Conservation (phyloP, 1,140 invertebrate species). For the Ceratosolen solmsi region DNA sequence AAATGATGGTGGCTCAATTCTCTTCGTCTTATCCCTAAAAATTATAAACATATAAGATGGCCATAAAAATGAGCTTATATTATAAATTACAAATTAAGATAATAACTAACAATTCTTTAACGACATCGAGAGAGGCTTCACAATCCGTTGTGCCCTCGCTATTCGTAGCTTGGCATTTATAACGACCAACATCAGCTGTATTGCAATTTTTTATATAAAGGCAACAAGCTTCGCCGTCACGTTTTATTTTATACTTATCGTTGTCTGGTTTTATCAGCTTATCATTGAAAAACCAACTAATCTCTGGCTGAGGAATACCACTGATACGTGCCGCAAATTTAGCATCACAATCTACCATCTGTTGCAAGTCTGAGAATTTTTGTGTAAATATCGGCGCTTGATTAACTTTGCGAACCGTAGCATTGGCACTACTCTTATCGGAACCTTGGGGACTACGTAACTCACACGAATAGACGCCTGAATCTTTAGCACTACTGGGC, state of each 20-base stretch:
- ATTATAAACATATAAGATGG: background rate
- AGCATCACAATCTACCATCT: conserved; percentile 84
- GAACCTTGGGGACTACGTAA: conserved; percentile 84
- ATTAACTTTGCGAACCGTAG: conserved; percentile 85
- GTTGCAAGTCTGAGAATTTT: conserved; percentile 87
- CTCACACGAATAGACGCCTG: conserved; percentile 84
- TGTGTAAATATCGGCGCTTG: conserved; percentile 87
- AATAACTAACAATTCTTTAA: conserved; percentile 84
- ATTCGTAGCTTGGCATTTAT: conserved; percentile 86
- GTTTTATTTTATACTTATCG: conserved; percentile 85
- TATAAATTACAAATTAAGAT: conserved; percentile 34
- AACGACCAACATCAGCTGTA: conserved; percentile 81
- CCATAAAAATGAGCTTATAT: conserved; percentile 33
- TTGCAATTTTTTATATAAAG: conserved; percentile 82
- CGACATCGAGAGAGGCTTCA: conserved; percentile 82
- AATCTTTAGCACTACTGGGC: conserved; percentile 80
- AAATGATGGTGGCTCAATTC: conserved; percentile 88
- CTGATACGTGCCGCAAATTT: conserved; percentile 87
- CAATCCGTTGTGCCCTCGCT: conserved; percentile 86
- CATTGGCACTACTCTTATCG: conserved; percentile 79
- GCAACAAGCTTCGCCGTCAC: conserved; percentile 85
- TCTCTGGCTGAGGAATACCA: conserved; percentile 89
- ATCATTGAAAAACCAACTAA: conserved; percentile 89
- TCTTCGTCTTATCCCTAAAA: conserved; percentile 80
- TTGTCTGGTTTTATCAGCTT: conserved; percentile 74